A percentile compares a stretch with the other conserved stretches of the same genome.
phyloP scores from a whole-genome alignment of 2,888 invertebrate genomes.

The Papilio protenor region DNA sequence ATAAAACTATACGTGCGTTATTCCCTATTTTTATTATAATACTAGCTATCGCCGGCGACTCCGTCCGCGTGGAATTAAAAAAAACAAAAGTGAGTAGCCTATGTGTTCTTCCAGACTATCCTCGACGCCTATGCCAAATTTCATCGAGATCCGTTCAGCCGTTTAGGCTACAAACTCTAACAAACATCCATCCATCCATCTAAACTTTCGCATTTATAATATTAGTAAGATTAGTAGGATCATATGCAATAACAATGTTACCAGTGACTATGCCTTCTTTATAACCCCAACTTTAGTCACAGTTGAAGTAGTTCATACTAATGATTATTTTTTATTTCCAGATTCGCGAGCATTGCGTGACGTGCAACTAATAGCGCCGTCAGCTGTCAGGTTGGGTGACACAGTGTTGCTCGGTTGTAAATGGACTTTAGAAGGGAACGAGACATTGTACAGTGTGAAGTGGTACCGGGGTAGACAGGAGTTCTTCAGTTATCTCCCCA shows the following conservation, averaged over 20 bases:
- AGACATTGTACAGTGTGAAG: slow-evolving; percentile 91
- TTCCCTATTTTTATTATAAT: not conserved
- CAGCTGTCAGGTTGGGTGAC: slow-evolving; percentile 88
- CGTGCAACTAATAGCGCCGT: slow-evolving; percentile 88
- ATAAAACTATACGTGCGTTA: not conserved
- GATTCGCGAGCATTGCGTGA: slow-evolving; percentile 85
- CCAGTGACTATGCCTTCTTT: not conserved
- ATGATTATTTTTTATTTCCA: slow-evolving; percentile 66
- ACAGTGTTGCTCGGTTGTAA: slow-evolving; percentile 89
- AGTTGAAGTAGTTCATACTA: too few species aligned
- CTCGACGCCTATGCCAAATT: too few species aligned
- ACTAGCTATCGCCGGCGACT: too few species aligned
- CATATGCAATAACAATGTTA: not conserved
- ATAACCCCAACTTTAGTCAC: not conserved
- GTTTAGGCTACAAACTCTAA: too few species aligned
- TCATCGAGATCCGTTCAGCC: too few species aligned
- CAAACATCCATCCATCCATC: too few species aligned
- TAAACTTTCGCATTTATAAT: too few species aligned
- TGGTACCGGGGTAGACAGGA: slow-evolving; percentile 91
- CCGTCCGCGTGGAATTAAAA: too few species aligned
- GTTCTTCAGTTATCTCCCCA: slow-evolving; percentile 92
- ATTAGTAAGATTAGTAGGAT: too few species aligned
- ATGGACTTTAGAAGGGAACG: slow-evolving; percentile 88
- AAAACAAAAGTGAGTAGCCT: too few species aligned
- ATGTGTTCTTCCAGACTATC: too few species aligned